Evolutionary conservation across 2,888 invertebrate species (phyloP).

Genomic region (Caenorhabditis drosophilae): DNA sequence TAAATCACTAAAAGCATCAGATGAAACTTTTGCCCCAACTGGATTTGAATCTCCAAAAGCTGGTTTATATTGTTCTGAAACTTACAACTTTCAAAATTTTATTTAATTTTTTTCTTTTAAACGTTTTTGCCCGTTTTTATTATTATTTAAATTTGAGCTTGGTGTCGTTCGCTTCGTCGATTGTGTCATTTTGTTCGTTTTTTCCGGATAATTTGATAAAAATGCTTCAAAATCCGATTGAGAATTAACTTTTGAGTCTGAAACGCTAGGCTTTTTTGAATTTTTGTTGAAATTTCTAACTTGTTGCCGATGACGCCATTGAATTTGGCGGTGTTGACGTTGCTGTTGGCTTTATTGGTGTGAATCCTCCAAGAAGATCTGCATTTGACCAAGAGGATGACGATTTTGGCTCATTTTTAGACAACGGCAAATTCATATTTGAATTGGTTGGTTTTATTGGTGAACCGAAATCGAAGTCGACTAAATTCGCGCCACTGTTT

Average conservation of each 20-base stretch:
- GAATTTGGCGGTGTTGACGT: conserved; percentile 36
- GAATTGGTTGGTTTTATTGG: conserved; percentile 28
- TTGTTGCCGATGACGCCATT: conserved; percentile 18
- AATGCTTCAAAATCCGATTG: conserved; percentile 42
- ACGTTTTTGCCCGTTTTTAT: not conserved
- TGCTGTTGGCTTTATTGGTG: conserved; percentile 17
- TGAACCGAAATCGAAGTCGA: conserved; percentile 34
- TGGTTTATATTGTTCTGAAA: conserved; percentile 37
- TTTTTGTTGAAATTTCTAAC: too few relatives aligned
- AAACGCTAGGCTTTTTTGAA: too few relatives aligned
- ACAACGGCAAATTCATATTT: conserved; percentile 7
- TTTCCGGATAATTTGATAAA: conserved; percentile 33
- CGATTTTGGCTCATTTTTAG: not conserved
- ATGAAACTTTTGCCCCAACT: conserved; percentile 16
- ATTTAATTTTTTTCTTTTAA: not conserved
- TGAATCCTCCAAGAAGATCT: conserved; percentile 31
- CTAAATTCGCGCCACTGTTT: conserved; percentile 8
- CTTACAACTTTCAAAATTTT: too few relatives aligned
- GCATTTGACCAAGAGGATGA: conserved; percentile 16
- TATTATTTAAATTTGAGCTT: too few relatives aligned
- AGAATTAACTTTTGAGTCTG: conserved; percentile 16
- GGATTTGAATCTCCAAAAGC: conserved; percentile 22
- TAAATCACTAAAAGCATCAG: conserved; percentile 34
- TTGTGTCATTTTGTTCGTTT: conserved; percentile 1
- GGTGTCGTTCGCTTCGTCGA: not conserved